Evolutionary conservation across 2,888 invertebrate species (phyloP), one percentile per base, ranked within the genome.

Genomic region (Drosophila antonietae): DNA sequence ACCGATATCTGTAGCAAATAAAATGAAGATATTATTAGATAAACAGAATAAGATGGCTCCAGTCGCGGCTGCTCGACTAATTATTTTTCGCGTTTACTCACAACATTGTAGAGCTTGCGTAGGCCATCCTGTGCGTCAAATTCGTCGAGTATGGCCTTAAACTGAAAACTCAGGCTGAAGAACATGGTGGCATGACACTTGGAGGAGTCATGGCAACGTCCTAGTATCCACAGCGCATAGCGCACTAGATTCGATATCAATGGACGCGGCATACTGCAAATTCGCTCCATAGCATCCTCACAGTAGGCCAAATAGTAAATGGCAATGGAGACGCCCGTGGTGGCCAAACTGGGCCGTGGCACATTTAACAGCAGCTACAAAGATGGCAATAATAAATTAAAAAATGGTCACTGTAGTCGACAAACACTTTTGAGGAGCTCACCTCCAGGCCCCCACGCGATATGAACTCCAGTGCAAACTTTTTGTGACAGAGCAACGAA

Each of bases 111-210:
- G 2, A 99, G 94, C 91, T 97, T 97, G 15, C 99, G 94, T 6
- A 99, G 94, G 0, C 99, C 99, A 93, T 99, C 99, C 93, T 95
- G 95, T 43, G 94, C 94, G 93, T 99, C 99, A 91, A 99, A 99
- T 91, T 98, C 96, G 83, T 98, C 98, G 10, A 99, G 93, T 88
- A 99, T 98, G 1, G 97, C 95, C 83, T 97, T 95, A 93, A 98
- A 99, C 82, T 97, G 97, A 93, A 99, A 98, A 9, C 97, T 97
- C 56, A 98, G 95, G 0, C 98, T 97, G 92, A 99, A 98, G 93
- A 99, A 99, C 98, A 99, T 98, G 33, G 98, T 97, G 3, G 98
- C 98, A 93, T 99, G 98, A 90, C 98, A 98, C 70, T 98, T 95
- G n/a, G 98, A 98, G 0, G 98, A 99, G 93, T 98, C 98, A 92